Base-by-base conservation (phyloP, 2,797 vertebrate species). In the Danio tinwini region DNA sequence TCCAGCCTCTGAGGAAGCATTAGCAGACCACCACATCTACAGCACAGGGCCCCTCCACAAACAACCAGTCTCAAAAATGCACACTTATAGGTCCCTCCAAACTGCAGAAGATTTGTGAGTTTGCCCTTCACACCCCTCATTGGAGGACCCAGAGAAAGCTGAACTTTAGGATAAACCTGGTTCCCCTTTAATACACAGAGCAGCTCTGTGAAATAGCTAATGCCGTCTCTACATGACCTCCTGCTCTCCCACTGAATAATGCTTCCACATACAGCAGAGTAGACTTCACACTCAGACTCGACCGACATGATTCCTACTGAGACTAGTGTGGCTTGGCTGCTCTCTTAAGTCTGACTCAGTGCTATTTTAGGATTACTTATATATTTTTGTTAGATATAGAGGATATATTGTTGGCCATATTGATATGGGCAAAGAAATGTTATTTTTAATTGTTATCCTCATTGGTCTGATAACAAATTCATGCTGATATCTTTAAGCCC, bases 1-100 rank as follows among this genome's bases (percentile, higher is more conserved):
- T 63, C 83, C 82, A 85, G 86, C 87, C 89, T 87, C 93, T 92
- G 89, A 94, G 91, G 93, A 93, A 93, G 91, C 90, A 92, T 93
- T 93, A 93, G 90, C 83, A 78, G 86, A 75, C 86, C 84, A 89
- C 88, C 87, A 56, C 80, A 90, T 76, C 63, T 73, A 72, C 73
- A 52, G 40, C 21, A 16, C 85, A 61, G 59, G 81, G 76, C 78
- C 65, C 73, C 83, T 76, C 39, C 53, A 50, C 71, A 88, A 85
- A 86, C 85, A 86, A 68, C 50, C 58, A 80, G 62, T 70, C 74
- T 73, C 29, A 72, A 59, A 78, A 17, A 80, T 42, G 77, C 49
- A 47, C 29, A 53, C 50, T 68, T 56, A 71, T 67, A 83, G 13
- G 59, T 44, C 52, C 58, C 76, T 83, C 87, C 85, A 29, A 29